These are phyloP conservation scores for Phenganax marumi DNA, from an alignment of 92 coral and sea anemone species.

Conservation along the genomic window DNA sequence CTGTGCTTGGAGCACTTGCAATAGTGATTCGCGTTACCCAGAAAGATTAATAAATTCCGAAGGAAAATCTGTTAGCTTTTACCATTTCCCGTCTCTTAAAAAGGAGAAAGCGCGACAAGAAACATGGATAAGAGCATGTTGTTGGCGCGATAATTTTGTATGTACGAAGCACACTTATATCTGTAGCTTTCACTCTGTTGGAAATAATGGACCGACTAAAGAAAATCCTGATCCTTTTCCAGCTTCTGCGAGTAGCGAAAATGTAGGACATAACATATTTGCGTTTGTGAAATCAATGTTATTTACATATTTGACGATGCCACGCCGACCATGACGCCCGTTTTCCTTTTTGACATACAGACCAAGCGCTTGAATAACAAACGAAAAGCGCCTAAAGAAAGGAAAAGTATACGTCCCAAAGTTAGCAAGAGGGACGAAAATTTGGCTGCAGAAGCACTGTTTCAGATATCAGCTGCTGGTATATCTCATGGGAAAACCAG, in stretches of 20 bases:
- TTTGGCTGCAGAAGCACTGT: neutral
- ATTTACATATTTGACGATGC: slow-evolving; percentile 2
- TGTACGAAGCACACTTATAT: neutral
- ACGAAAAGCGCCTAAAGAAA: neutral
- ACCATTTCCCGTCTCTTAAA: neutral
- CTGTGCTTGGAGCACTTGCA: slow-evolving; percentile 10
- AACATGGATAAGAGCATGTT: slow-evolving; percentile 7
- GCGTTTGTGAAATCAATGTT: neutral
- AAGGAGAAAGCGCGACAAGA: neutral
- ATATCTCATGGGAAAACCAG: neutral
- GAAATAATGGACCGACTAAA: neutral
- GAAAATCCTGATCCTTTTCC: slow-evolving; percentile 2
- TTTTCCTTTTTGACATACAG: neutral
- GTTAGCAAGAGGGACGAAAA: slow-evolving; percentile 1
- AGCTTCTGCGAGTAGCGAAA: neutral
- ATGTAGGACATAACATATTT: neutral
- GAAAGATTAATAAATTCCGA: neutral
- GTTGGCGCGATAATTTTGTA: slow-evolving; percentile 4
- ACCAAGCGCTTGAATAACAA: slow-evolving; percentile 1
- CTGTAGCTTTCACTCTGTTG: neutral
- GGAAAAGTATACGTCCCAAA: neutral
- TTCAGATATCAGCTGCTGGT: neutral
- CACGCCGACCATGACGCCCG: neutral
- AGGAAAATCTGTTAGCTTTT: neutral
- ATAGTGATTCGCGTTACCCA: neutral